Percentiles rank a stretch among this genome's conserved stretches.
phyloP scores from a whole-genome alignment of 2,888 invertebrate species.

The Thereva nobilitata region DNA sequence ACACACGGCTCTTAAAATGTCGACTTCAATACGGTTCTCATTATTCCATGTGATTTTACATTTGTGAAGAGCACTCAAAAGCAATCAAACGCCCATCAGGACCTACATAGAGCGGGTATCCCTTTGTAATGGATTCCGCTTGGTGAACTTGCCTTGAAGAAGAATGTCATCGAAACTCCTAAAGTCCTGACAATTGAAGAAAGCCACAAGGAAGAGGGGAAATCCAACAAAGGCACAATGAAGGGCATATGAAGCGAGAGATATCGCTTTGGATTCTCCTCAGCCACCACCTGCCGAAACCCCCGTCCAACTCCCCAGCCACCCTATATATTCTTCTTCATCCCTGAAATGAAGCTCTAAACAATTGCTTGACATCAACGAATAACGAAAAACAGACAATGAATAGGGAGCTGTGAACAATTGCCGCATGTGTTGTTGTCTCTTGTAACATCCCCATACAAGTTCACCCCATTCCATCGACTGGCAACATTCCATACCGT shows the following conservation, averaged over 20 bases:
- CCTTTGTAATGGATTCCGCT: slow-evolving; percentile 3
- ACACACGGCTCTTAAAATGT: too few species aligned
- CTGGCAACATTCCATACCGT: slow-evolving; percentile 6
- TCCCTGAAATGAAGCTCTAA: slow-evolving; percentile 1
- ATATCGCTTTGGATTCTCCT: slow-evolving; percentile 21
- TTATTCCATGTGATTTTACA: too few species aligned
- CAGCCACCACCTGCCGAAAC: neutral
- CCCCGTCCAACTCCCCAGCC: too few species aligned
- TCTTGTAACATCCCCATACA: slow-evolving; percentile 16
- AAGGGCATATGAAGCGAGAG: slow-evolving; percentile 13
- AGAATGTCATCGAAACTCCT: slow-evolving; percentile 26
- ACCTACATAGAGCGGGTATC: neutral
- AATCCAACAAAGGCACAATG: slow-evolving; percentile 16
- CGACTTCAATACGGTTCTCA: too few species aligned
- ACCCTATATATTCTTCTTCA: too few species aligned
- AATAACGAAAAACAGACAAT: slow-evolving; percentile 37
- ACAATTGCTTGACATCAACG: slow-evolving; percentile 37
- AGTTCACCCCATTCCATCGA: neutral
- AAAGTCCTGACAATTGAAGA: neutral
- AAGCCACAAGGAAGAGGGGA: neutral
- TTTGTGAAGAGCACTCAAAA: too few species aligned
- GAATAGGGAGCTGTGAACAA: slow-evolving; percentile 32
- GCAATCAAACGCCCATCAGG: neutral
- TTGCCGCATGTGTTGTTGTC: slow-evolving; percentile 36
- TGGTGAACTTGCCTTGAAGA: slow-evolving; percentile 1